These are phyloP conservation scores for Hemiprocne comata DNA, from an alignment of 2,113 vertebrate species.

Conservation along the genomic window DNA sequence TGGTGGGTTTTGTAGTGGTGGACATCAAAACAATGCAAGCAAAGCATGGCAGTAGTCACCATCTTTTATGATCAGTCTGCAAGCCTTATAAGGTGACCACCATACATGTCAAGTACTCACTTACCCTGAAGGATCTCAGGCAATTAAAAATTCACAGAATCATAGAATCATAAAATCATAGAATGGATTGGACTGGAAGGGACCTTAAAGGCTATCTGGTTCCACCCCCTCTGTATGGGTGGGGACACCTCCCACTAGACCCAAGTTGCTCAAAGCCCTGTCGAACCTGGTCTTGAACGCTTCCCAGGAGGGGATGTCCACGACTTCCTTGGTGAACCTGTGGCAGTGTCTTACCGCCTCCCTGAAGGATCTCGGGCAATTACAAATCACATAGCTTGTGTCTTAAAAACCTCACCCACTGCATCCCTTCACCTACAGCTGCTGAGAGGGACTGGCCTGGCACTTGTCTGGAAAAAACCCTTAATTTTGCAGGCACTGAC, in stretches of 20 bases:
- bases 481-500: neutral
- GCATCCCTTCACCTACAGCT: too few relatives aligned
- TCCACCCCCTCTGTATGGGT: too few relatives aligned
- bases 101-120: neutral
- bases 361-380: neutral
- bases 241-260: too few relatives aligned
- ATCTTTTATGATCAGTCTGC: neutral
- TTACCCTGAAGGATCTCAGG: neutral
- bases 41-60: neutral
- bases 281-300: too few relatives aligned
- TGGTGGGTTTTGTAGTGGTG: neutral
- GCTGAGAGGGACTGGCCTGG: neutral
- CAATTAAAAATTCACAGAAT: too few relatives aligned
- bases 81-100: neutral
- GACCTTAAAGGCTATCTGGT: too few relatives aligned
- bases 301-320: too few relatives aligned
- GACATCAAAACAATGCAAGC: accelerated
- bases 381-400: accelerated
- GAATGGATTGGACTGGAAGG: too few relatives aligned
- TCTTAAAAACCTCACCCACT: neutral
- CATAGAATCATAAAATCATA: too few relatives aligned
- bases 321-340: too few relatives aligned
- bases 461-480: neutral
- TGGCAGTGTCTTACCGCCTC: too few relatives aligned
- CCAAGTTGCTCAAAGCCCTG: too few relatives aligned